These are phyloP conservation scores for Andrena hattorfiana DNA, from an alignment of 2,888 invertebrate species.

Conservation along the genomic window DNA sequence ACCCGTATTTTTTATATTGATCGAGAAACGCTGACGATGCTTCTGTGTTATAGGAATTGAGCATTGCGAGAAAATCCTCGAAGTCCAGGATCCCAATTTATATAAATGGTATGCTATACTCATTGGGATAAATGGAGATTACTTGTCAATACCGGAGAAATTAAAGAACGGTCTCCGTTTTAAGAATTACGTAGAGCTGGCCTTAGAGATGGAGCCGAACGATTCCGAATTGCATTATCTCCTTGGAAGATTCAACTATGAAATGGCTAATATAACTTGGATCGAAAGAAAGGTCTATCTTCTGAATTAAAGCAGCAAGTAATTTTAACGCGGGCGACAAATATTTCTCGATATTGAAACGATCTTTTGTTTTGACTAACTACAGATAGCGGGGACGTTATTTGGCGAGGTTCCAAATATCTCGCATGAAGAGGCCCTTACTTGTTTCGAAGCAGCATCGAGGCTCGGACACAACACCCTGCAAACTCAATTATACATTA, in stretches of 20 bases:
- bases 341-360: not conserved
- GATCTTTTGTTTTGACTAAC: slow-evolving; percentile 7
- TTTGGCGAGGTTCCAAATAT: slow-evolving; percentile 88
- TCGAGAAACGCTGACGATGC: not conserved
- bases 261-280: slow-evolving; percentile 88
- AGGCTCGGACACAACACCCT: slow-evolving; percentile 83
- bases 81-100: slow-evolving; percentile 86
- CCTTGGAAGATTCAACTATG: slow-evolving; percentile 89
- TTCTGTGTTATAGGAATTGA: slow-evolving; percentile 85
- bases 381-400: slow-evolving; percentile 87
- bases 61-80: slow-evolving; percentile 86
- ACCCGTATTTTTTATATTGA: not conserved
- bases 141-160: slow-evolving; percentile 88
- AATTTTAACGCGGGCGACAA: not conserved
- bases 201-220: slow-evolving; percentile 87
- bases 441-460: slow-evolving; percentile 86
- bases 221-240: slow-evolving; percentile 89
- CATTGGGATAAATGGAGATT: slow-evolving; percentile 88
- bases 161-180: slow-evolving; percentile 89
- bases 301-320: not conserved
- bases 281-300: slow-evolving; percentile 86
- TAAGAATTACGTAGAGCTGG: slow-evolving; percentile 89
- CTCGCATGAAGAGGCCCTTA: slow-evolving; percentile 88
- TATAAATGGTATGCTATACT: slow-evolving; percentile 92
- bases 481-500: slow-evolving; percentile 87